phyloP scores from a whole-genome alignment of 2,888 invertebrate genomes.

The Rotaria magnacalcarata region DNA sequence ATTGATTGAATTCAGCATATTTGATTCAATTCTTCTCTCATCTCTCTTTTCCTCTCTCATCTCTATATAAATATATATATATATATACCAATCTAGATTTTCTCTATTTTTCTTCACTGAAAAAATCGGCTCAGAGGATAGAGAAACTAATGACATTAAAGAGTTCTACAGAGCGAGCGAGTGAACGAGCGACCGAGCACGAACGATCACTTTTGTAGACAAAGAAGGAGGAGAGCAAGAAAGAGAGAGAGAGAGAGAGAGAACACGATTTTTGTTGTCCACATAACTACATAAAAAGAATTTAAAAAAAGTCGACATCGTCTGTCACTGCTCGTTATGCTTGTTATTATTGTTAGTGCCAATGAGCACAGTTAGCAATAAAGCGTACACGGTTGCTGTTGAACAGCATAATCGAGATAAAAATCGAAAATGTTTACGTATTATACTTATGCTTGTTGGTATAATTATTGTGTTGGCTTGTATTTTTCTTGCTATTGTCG shows the following conservation, averaged over 20 bases:
- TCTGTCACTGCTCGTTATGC: not conserved
- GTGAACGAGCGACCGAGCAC: not conserved
- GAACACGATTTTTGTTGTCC: constrained; percentile 31
- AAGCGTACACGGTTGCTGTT: constrained; percentile 3
- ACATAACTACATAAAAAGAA: constrained; percentile 29
- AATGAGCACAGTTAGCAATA: not conserved
- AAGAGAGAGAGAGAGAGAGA: not conserved
- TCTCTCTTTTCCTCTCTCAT: not conserved
- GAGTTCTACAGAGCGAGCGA: not conserved
- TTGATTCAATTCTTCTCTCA: constrained; percentile 10
- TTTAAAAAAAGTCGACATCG: not conserved
- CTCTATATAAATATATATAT: not conserved
- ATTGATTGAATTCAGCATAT: constrained; percentile 5
- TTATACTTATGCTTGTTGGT: not conserved
- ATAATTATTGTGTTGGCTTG: not conserved
- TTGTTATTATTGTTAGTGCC: constrained; percentile 3
- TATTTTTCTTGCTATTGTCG: not conserved
- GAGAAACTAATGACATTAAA: constrained; percentile 36
- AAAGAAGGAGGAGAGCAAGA: not conserved
- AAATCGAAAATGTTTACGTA: constrained; percentile 1
- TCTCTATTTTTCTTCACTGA: not conserved
- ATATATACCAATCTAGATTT: not conserved
- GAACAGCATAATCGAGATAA: not conserved
- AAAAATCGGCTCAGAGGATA: constrained; percentile 6
- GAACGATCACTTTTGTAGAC: constrained; percentile 34